phyloP scores from a whole-genome alignment of 2,797 vertebrate genomes.

The Mus caroli region DNA sequence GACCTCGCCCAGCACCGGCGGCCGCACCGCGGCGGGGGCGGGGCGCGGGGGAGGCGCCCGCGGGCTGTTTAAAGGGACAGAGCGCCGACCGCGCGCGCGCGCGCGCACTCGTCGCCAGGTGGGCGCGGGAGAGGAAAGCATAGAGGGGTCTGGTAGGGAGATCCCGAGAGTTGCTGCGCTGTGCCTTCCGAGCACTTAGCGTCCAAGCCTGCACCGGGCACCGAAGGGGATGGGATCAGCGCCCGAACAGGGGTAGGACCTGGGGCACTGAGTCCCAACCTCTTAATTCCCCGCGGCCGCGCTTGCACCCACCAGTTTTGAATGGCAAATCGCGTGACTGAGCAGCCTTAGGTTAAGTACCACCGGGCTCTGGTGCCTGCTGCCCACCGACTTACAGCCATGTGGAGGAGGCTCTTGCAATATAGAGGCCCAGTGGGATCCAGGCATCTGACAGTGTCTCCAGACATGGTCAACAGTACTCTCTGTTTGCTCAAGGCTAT shows the following conservation, averaged over 20 bases:
- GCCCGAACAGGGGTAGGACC: not conserved
- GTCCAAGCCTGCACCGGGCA: not conserved
- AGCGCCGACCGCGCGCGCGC: slow-evolving; percentile 59
- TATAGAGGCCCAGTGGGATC: slow-evolving; percentile 46
- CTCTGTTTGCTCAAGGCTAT: not conserved
- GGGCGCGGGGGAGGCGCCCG: slow-evolving; percentile 77
- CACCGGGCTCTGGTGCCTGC: not conserved
- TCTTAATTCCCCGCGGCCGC: not conserved
- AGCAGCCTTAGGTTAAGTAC: not conserved
- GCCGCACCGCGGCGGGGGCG: slow-evolving; percentile 81
- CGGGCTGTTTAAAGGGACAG: slow-evolving; percentile 82
- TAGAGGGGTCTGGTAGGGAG: not conserved
- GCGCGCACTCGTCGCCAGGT: slow-evolving; percentile 54
- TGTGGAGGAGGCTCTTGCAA: fast-evolving
- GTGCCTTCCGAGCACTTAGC: not conserved
- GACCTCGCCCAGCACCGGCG: slow-evolving; percentile 90
- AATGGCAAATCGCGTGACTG: not conserved
- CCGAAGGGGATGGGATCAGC: not conserved
- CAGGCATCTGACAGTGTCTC: not conserved
- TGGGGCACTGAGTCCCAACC: not conserved
- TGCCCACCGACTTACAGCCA: not conserved
- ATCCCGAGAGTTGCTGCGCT: not conserved
- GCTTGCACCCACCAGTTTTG: not conserved
- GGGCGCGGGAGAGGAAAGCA: not conserved
- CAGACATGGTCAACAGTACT: fast-evolving